A percentile compares a stretch with the other conserved stretches of the same genome.
Evolutionary conservation across 1,140 invertebrate species (phyloP).

Genomic region (Anagrus nilaparvatae): DNA sequence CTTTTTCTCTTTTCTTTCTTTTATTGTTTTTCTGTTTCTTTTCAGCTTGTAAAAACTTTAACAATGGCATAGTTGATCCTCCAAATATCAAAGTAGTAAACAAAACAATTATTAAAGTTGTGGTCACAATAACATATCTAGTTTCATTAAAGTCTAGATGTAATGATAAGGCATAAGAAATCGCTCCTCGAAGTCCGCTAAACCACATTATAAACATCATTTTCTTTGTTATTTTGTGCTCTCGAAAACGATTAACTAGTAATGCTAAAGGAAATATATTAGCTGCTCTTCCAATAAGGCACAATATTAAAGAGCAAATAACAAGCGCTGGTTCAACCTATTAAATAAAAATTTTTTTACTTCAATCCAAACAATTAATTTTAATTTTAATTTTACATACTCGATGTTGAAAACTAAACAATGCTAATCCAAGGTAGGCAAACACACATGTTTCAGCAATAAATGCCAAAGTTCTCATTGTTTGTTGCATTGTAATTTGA

Average conservation of each 20-base stretch:
- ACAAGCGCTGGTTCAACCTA: constrained; percentile 68
- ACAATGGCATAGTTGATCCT: constrained; percentile 91
- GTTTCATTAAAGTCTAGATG: constrained; percentile 94
- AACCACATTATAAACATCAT: constrained; percentile 99
- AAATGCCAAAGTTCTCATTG: constrained; percentile 93
- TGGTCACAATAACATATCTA: constrained; percentile 91
- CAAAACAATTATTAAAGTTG: constrained; percentile 92
- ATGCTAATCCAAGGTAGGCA: constrained; percentile 94
- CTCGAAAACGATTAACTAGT: constrained; percentile 89
- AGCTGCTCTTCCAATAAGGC: constrained; percentile 83
- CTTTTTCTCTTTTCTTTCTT: constrained; percentile 62
- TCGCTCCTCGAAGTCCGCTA: constrained; percentile 89
- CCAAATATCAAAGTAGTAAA: constrained; percentile 92
- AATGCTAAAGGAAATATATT: constrained; percentile 95
- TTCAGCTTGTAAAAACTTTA: constrained; percentile 70
- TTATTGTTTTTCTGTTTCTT: constrained; percentile 54
- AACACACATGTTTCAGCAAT: constrained; percentile 98
- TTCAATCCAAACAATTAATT: not conserved
- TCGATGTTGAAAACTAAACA: constrained; percentile 90
- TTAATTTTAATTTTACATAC: constrained; percentile 24
- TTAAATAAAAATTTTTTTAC: constrained; percentile 11
- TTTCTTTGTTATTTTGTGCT: constrained; percentile 94
- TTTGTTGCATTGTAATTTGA: constrained; percentile 98
- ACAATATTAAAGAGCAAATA: constrained; percentile 88
- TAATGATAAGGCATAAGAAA: constrained; percentile 93